phyloP scores from a whole-genome alignment of 2,113 vertebrate genomes.

The Montifringilla adamsi region DNA sequence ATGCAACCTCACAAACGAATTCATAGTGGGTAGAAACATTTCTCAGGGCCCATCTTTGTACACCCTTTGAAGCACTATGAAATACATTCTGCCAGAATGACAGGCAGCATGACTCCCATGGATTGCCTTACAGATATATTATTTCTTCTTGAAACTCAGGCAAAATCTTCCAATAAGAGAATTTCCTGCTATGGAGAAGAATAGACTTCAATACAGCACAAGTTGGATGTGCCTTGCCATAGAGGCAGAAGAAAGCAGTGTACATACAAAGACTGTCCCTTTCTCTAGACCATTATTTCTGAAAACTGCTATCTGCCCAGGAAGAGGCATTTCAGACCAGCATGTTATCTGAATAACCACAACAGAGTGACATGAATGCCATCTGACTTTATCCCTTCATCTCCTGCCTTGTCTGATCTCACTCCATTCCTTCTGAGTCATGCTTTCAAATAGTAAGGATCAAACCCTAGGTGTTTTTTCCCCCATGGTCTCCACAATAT shows the following conservation, averaged over 20 bases:
- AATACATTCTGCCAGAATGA: not conserved
- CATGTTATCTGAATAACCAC: not conserved
- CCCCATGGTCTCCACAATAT: not conserved
- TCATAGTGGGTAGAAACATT: not conserved
- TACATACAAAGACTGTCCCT: rapidly evolving
- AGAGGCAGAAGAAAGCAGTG: not conserved
- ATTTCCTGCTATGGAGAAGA: not conserved
- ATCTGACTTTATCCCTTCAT: not conserved
- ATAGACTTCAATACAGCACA: not conserved
- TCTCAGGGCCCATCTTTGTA: not conserved
- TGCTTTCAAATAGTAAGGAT: not conserved
- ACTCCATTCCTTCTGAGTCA: not conserved
- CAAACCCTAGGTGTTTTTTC: not conserved
- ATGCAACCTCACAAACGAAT: not conserved
- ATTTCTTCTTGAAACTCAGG: not conserved
- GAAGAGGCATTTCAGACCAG: not conserved
- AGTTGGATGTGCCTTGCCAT: not conserved
- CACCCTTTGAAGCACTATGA: not conserved
- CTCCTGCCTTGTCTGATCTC: not conserved
- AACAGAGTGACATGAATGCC: not conserved
- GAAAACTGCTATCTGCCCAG: not conserved
- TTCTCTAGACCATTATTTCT: not conserved
- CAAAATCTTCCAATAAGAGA: not conserved
- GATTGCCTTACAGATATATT: not conserved
- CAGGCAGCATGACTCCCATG: rapidly evolving